Conservation (phyloP, 1,140 invertebrate species). For the Spodoptera frugiperda region DNA sequence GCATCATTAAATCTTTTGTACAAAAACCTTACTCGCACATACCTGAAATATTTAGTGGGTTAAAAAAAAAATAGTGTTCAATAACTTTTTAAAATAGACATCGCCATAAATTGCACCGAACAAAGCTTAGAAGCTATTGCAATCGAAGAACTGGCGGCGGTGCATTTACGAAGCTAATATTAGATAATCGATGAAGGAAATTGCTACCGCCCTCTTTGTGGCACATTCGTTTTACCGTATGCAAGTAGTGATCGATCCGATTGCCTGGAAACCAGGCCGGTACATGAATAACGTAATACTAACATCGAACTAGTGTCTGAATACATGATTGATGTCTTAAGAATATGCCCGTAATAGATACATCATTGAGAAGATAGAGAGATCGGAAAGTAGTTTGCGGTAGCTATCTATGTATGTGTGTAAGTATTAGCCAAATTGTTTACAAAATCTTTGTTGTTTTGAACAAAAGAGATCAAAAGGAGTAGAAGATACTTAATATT, state of each 20-base stretch:
- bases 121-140: constrained; percentile 1
- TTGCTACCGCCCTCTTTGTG: constrained; percentile 44
- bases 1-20: constrained; percentile 57
- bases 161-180: constrained; percentile 57
- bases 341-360: constrained; percentile 30
- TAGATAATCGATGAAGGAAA: constrained; percentile 63
- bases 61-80: background rate
- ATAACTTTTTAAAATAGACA: constrained; percentile 20
- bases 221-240: constrained; percentile 33
- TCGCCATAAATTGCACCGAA: background rate
- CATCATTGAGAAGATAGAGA: constrained; percentile 10
- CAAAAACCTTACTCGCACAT: constrained; percentile 22
- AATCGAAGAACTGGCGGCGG: constrained; percentile 25
- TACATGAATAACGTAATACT: constrained; percentile 35
- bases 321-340: constrained; percentile 36
- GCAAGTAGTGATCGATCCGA: constrained; percentile 42
- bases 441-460: constrained; percentile 19
- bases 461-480: constrained; percentile 24
- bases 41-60: constrained; percentile 1
- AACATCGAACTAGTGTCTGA: constrained; percentile 35
- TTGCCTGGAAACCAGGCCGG: constrained; percentile 38
- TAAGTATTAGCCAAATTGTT: constrained; percentile 9
- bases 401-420: background rate
- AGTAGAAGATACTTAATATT: constrained; percentile 1
- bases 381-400: constrained; percentile 13